These are phyloP conservation scores for Ypsolopha sequella DNA, from an alignment of 2,888 invertebrate genomes.

Conservation along the genomic window DNA sequence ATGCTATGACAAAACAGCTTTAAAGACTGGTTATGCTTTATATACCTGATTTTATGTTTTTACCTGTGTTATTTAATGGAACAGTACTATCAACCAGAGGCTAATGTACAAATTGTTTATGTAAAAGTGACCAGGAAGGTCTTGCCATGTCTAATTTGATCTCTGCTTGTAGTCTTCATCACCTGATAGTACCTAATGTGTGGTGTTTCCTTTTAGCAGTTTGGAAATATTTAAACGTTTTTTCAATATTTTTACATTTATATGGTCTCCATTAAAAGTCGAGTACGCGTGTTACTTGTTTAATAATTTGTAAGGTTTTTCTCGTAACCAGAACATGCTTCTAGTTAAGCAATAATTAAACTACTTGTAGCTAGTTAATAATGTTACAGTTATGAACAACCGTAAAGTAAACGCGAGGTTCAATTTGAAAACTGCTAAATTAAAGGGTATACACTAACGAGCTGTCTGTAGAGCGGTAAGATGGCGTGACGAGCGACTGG, in stretches of 20 bases:
- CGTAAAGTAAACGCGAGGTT: background rate
- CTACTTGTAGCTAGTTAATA: constrained; percentile 35
- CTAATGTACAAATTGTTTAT: constrained; percentile 56
- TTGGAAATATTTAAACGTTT: constrained; percentile 27
- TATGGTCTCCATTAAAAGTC: constrained; percentile 31
- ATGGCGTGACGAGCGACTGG: background rate
- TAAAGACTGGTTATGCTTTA: constrained; percentile 27
- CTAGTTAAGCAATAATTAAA: constrained; percentile 36
- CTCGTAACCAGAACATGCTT: constrained; percentile 33
- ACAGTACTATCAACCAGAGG: constrained; percentile 50
- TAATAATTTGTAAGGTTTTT: constrained; percentile 36
- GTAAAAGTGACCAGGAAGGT: constrained; percentile 38
- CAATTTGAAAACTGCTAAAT: constrained; percentile 13
- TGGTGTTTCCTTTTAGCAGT: constrained; percentile 45
- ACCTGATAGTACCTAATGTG: constrained; percentile 21
- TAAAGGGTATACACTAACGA: constrained; percentile 15
- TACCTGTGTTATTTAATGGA: constrained; percentile 26
- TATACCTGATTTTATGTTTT: constrained; percentile 13
- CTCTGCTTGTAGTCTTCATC: constrained; percentile 53
- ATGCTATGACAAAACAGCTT: constrained; percentile 22
- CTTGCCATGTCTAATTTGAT: constrained; percentile 61
- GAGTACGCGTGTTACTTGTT: constrained; percentile 36
- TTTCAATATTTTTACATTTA: constrained; percentile 30
- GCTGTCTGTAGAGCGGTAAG: background rate
- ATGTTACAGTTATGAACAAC: constrained; percentile 13